Evolutionary conservation across 2,797 vertebrate genomes (phyloP), one percentile per base, ranked within the genome.

Genomic region (Myoxocephalus aenaeus): DNA sequence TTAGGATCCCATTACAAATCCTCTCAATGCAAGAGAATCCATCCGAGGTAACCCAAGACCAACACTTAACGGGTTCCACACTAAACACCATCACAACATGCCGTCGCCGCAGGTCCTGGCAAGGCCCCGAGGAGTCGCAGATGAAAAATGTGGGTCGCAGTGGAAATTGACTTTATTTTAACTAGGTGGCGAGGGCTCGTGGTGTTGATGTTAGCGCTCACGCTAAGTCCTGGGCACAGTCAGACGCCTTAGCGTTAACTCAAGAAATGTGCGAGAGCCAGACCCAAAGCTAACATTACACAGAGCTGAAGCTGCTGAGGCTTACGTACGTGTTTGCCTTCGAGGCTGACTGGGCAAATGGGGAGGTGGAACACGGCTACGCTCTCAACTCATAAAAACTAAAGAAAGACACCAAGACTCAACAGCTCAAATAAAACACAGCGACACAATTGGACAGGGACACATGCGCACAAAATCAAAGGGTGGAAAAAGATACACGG

Each of bases 221-320:
- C 63, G 57, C 63, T 82, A 84, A 90, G 71, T 86, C 81, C 51
- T 0, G 17, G 71, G 83, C 71, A 67, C 77, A 82, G 70, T 77
- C 77, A 79, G 77, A 65, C 79, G 84, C 70, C 74, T 83, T 77
- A 79, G 76, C 38, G 29, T 73, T 82, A 90, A 86, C 61, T 83
- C 70, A 48, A 77, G 81, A 74, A 88, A 78, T 73, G 86, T 85
- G 82, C 69, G 3, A 64, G 69, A 87, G 77, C 48, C 75, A 59
- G 68, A 73, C 51, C 82, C 76, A 89, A 86, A 89, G 84, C 89
- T 73, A 90, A 93, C 86, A 84, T 51, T 59, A 81, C 81, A 81
- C 80, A 85, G 80, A 76, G 80, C 85, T 44, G 71, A 86, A 80
- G 90, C 84, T 89, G 84, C 80, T 22, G 51, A 65, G 83, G 86